These are phyloP conservation scores for Microdon myrmicae DNA, from an alignment of 2,888 invertebrate genomes.

Conservation along the genomic window DNA sequence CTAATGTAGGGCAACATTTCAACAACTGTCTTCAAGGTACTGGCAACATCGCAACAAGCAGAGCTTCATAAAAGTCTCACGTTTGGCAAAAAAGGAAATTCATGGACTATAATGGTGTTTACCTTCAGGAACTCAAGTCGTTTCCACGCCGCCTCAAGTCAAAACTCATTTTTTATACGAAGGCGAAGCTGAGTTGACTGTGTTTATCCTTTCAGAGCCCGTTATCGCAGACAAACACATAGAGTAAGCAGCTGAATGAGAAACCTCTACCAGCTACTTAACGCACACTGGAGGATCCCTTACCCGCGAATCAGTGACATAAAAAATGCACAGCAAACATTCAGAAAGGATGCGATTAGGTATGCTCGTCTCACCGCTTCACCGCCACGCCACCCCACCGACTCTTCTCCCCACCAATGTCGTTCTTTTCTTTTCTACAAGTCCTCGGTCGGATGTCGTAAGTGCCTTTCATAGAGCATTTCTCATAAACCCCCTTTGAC, in stretches of 20 bases:
- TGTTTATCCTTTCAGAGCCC: constrained; percentile 48
- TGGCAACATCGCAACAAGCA: no score
- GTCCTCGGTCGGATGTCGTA: constrained; percentile 6
- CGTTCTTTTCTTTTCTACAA: constrained; percentile 16
- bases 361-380: constrained; percentile 10
- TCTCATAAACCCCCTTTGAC: neutral
- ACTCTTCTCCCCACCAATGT: no score
- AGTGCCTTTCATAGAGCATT: constrained; percentile 27
- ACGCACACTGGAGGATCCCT: neutral
- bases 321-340: constrained; percentile 29
- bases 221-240: constrained; percentile 51
- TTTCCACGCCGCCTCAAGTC: constrained; percentile 16
- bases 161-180: constrained; percentile 38
- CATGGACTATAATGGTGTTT: constrained; percentile 49
- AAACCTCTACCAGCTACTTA: constrained; percentile 17
- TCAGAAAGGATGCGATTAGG: constrained; percentile 19
- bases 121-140: constrained; percentile 35
- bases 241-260: constrained; percentile 47
- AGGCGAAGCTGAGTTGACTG: constrained; percentile 28
- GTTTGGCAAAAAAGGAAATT: constrained; percentile 10
- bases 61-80: constrained; percentile 7
- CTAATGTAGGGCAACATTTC: constrained; percentile 39
- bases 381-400: constrained; percentile 5
- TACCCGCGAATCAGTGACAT: constrained; percentile 27
- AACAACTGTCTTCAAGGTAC: constrained; percentile 18